These are phyloP conservation scores for Mythimna impura DNA, from an alignment of 2,888 invertebrate genomes.

Conservation along the genomic window DNA sequence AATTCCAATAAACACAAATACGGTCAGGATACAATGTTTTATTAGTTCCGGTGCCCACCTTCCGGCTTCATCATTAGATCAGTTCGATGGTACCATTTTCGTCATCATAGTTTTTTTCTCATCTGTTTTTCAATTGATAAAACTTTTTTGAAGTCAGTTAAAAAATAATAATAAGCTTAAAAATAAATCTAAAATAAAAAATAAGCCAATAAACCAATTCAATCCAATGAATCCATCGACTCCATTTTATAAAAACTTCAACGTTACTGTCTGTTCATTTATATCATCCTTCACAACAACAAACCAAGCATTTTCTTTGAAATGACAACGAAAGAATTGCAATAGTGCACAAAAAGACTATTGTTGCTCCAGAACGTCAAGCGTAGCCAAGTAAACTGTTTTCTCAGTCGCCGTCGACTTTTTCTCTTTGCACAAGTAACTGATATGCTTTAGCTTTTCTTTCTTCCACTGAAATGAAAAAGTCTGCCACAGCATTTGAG, in stretches of 20 bases:
- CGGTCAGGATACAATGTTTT: too few relatives aligned
- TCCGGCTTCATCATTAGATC: too few relatives aligned
- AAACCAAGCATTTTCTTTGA: constrained; percentile 52
- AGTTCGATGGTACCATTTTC: too few relatives aligned
- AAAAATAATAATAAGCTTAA: too few relatives aligned
- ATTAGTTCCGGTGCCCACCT: too few relatives aligned
- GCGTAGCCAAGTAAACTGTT: constrained; percentile 57
- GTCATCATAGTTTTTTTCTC: too few relatives aligned
- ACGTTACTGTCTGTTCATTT: constrained; percentile 42
- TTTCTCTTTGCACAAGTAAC: constrained; percentile 58
- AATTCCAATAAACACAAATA: too few relatives aligned
- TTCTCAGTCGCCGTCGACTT: constrained; percentile 43
- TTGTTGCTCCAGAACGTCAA: constrained; percentile 51
- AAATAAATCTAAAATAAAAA: background rate
- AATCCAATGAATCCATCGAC: constrained; percentile 6
- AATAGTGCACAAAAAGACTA: constrained; percentile 56
- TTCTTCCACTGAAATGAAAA: constrained; percentile 40
- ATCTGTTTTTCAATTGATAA: too few relatives aligned
- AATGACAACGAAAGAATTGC: constrained; percentile 58
- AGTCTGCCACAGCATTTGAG: constrained; percentile 40
- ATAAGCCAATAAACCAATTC: constrained; percentile 2
- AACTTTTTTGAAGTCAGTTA: too few relatives aligned
- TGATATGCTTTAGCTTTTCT: constrained; percentile 58
- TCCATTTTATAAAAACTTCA: constrained; percentile 20
- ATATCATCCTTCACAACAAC: constrained; percentile 47